A percentile compares a stretch with the other conserved stretches of the same genome.
Conservation (phyloP, 2,888 invertebrate genomes). For the Zaprionus lineosus region DNA sequence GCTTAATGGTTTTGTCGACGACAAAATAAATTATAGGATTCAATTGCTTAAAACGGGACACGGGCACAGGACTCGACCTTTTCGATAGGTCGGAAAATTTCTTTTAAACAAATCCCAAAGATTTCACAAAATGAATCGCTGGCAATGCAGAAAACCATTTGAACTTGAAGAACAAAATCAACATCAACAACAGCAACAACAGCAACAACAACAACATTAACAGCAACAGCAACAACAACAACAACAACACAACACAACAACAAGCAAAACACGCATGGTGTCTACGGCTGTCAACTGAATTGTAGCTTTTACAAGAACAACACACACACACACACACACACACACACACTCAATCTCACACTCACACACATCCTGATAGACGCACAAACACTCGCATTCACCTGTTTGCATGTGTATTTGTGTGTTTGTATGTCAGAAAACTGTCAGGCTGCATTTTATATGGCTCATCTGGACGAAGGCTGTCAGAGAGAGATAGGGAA, state of each 20-base stretch:
- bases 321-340: background rate
- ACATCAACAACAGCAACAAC: too few relatives aligned
- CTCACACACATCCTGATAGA: background rate
- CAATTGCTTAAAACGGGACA: background rate
- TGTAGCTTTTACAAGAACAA: slow-evolving; percentile 37
- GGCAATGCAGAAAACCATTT: slow-evolving; percentile 22
- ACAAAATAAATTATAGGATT: too few relatives aligned
- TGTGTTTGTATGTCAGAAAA: slow-evolving; percentile 64
- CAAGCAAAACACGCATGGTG: slow-evolving; percentile 17
- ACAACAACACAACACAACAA: slow-evolving; percentile 10
- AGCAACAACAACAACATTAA: too few relatives aligned
- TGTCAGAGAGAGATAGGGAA: slow-evolving; percentile 28
- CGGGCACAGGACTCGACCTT: background rate
- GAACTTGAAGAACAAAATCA: slow-evolving; percentile 27
- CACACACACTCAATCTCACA: background rate
- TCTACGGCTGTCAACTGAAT: slow-evolving; percentile 45
- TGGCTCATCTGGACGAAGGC: slow-evolving; percentile 56
- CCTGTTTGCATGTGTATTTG: slow-evolving; percentile 11
- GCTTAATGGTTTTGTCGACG: too few relatives aligned
- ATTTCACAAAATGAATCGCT: slow-evolving; percentile 3
- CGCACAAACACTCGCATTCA: background rate
- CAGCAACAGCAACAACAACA: slow-evolving; percentile 9
- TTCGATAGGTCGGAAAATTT: slow-evolving; percentile 18
- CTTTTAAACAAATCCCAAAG: slow-evolving; percentile 4
- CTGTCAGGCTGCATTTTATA: slow-evolving; percentile 71